A percentile compares a stretch with the other conserved stretches of the same genome.
These are phyloP conservation scores for Triops cancriformis DNA, from an alignment of 1,140 invertebrate species.

Conservation along the genomic window DNA sequence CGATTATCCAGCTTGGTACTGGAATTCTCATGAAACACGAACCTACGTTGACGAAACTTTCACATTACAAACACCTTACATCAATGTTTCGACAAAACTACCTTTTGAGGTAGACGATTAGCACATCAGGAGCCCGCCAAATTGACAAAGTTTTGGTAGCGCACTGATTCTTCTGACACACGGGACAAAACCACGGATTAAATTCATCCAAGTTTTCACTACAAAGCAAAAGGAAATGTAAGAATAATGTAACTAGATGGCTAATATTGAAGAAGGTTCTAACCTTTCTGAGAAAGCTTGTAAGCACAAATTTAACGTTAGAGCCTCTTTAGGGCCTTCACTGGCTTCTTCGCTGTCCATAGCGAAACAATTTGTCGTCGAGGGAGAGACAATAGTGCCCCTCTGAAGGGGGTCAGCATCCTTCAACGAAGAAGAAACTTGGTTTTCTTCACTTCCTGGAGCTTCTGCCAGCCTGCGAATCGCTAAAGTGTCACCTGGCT, in stretches of 20 bases:
- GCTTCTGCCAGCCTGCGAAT: slow-evolving; percentile 40
- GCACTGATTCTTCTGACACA: slow-evolving; percentile 55
- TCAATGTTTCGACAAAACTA: slow-evolving; percentile 34
- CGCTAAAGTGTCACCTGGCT: slow-evolving; percentile 51
- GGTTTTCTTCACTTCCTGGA: slow-evolving; percentile 27
- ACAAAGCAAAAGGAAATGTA: slow-evolving; percentile 16
- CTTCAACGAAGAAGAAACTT: background rate
- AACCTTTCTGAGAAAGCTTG: slow-evolving; percentile 58
- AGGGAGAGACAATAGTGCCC: background rate
- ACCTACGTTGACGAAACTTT: slow-evolving; percentile 41
- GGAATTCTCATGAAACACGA: slow-evolving; percentile 58
- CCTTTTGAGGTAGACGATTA: slow-evolving; percentile 64
- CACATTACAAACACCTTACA: background rate
- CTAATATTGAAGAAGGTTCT: too few relatives aligned
- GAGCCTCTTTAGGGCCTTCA: slow-evolving; percentile 39
- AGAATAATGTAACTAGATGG: too few relatives aligned
- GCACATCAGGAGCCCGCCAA: slow-evolving; percentile 57
- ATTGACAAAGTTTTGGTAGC: slow-evolving; percentile 61
- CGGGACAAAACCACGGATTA: slow-evolving; percentile 63
- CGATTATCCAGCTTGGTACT: slow-evolving; percentile 60
- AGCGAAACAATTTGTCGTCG: background rate
- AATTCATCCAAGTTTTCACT: slow-evolving; percentile 59
- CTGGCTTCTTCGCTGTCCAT: background rate
- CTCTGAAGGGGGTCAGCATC: background rate
- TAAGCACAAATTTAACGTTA: slow-evolving; percentile 57